These are phyloP conservation scores for Erythrocercus mccallii DNA, from an alignment of 2,113 vertebrate species.

Conservation along the genomic window DNA sequence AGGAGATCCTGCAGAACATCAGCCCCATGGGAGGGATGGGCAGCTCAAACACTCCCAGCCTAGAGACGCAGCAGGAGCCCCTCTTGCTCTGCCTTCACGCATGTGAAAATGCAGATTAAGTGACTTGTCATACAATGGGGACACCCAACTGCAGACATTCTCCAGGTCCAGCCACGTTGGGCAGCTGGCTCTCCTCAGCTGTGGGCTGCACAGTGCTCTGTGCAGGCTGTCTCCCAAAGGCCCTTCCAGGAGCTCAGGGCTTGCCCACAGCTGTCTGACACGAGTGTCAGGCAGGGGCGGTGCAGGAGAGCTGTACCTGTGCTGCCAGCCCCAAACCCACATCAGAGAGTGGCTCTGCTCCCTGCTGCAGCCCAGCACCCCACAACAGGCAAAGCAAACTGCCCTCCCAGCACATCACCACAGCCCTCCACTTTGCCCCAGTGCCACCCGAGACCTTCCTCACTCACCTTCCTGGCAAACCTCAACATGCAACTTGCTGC, in stretches of 20 bases:
- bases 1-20: not conserved
- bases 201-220: accelerated
- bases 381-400: not conserved
- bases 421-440: accelerated
- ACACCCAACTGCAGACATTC: not conserved
- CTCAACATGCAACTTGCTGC: not conserved
- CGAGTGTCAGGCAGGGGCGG: not conserved
- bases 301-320: accelerated
- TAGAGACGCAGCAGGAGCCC: not conserved
- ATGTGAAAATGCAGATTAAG: not conserved
- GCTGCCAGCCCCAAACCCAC: not conserved
- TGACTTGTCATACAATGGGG: not conserved
- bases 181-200: not conserved
- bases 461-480: not conserved
- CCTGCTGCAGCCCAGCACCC: not conserved
- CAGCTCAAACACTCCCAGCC: not conserved
- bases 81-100: not conserved
- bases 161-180: not conserved
- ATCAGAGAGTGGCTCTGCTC: not conserved
- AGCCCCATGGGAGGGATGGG: accelerated
- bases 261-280: not conserved
- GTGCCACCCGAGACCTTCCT: not conserved
- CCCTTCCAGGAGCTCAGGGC: not conserved
- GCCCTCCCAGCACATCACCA: not conserved
- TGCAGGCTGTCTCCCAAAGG: not conserved